Base-by-base conservation (phyloP, 2,888 invertebrate genomes). In the Sturmia bella region DNA sequence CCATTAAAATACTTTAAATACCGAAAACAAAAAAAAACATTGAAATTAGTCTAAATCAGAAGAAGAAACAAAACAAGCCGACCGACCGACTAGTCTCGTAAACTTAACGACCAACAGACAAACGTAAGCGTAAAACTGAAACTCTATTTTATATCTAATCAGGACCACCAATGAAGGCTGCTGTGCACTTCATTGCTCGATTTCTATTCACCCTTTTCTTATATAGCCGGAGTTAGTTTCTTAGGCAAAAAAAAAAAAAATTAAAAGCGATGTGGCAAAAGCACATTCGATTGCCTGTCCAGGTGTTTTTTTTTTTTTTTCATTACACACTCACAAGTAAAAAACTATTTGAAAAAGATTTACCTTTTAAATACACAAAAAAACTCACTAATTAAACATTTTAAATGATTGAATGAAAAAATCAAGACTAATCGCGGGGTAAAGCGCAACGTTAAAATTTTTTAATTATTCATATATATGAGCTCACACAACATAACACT, bases 1-100 rank as follows among this genome's bases (percentile, higher is more conserved):
- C 27, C 69, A 77, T 77, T 70, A 70, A 77, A 77, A 69, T 69
- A 70, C 77, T 74, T 48, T 57, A 66, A 74, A 74, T 66, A 57
- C 21, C 39, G 39, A 41, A 21, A 37, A 54, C 12, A 37, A 32
- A 72, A n/a, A n/a, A 52, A 39, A 48, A 69, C 68, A 56, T 32
- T 43, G 32, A 54, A 68, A 54, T 54, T 41, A 7, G 7, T 45
- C 27, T 54, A 74, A 74, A 74, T 73, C 64, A 74, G 43, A 45
- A 56, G 54, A 54, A 48, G 61, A 43, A 52, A 77, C 43, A 54
- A 27, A n/a, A n/a, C n/a, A n/a, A n/a, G n/a, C n/a, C n/a, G n/a
- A 52, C 77, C 77, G 77, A 54, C 77, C 24, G 4, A 32, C 7
- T 32, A 9, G 77, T 48, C 39, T 64, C 64, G 48, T 19, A 56